These are phyloP conservation scores for Eucidaris tribuloides DNA, from an alignment of 35 echinoderm and acorn worm species.

Conservation along the genomic window DNA sequence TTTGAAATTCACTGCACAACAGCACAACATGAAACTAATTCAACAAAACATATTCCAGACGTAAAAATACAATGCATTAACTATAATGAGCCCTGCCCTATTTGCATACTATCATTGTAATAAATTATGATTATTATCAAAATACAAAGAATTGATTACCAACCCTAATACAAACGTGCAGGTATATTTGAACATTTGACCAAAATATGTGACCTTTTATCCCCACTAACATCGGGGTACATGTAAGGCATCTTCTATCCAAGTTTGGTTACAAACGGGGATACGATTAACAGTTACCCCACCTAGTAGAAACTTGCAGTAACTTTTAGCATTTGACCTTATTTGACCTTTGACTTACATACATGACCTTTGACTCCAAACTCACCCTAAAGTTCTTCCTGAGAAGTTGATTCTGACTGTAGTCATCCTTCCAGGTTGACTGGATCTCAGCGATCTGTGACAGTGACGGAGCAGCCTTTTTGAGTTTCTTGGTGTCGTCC, in stretches of 20 bases:
- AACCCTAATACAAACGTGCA: background rate
- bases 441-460: conserved; percentile 72
- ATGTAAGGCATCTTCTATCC: too few relatives aligned
- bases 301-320: background rate
- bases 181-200: background rate
- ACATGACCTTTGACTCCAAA: too few relatives aligned
- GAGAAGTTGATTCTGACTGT: conserved; percentile 78
- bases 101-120: background rate
- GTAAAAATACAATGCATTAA: too few relatives aligned
- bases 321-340: background rate
- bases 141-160: background rate
- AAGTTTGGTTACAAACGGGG: too few relatives aligned
- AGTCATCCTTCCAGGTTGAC: conserved; percentile 87
- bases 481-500: conserved; percentile 84
- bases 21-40: too few relatives aligned
- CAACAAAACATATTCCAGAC: too few relatives aligned
- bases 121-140: background rate
- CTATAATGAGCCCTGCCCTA: too few relatives aligned
- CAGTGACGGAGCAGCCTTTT: conserved; percentile 65
- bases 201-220: too few relatives aligned
- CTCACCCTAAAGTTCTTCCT: conserved; percentile 90
- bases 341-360: too few relatives aligned
- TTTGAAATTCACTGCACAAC: too few relatives aligned
- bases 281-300: background rate
- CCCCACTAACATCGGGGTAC: background rate